Evolutionary conservation across 1,140 invertebrate genomes (phyloP).

Genomic region (Pseudomyrmex sp.): DNA sequence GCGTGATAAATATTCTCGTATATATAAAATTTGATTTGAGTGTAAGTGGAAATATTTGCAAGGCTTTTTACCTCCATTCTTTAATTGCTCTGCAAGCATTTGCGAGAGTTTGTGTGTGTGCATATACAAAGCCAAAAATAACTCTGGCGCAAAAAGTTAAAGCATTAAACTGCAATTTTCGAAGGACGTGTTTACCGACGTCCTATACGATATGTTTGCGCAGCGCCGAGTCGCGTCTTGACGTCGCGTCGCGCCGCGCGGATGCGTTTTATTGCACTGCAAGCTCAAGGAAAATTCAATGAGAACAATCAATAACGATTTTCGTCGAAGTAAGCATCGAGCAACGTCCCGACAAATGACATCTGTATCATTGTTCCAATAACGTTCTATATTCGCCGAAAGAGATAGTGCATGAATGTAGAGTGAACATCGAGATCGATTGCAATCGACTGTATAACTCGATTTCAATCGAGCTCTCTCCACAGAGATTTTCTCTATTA

Average conservation of each 20-base stretch:
- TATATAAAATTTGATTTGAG: not conserved
- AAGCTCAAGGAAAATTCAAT: conserved; percentile 28
- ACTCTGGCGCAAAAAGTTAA: conserved; percentile 37
- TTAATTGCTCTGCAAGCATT: not conserved
- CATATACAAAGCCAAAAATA: not conserved
- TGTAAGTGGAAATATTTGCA: not conserved
- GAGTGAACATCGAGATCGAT: conserved; percentile 27
- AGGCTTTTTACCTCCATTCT: not conserved
- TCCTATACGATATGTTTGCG: conserved; percentile 38
- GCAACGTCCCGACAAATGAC: conserved; percentile 27
- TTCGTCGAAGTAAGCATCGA: not conserved
- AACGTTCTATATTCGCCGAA: conserved; percentile 1
- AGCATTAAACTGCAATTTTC: conserved; percentile 58
- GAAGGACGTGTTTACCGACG: conserved; percentile 45
- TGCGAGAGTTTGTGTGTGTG: conserved; percentile 12
- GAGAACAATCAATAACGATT: conserved; percentile 16
- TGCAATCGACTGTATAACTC: conserved; percentile 31
- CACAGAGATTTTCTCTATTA: conserved; percentile 44
- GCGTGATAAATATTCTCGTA: too few relatives aligned
- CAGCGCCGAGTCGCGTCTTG: conserved; percentile 44
- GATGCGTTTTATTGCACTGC: conserved; percentile 55
- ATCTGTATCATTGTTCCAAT: not conserved
- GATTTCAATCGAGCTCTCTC: conserved; percentile 10
- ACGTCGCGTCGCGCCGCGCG: conserved; percentile 19
- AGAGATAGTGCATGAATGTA: not conserved